Base-by-base conservation (phyloP, 2,797 vertebrate species). In the Hapalemur alaotrensis region DNA sequence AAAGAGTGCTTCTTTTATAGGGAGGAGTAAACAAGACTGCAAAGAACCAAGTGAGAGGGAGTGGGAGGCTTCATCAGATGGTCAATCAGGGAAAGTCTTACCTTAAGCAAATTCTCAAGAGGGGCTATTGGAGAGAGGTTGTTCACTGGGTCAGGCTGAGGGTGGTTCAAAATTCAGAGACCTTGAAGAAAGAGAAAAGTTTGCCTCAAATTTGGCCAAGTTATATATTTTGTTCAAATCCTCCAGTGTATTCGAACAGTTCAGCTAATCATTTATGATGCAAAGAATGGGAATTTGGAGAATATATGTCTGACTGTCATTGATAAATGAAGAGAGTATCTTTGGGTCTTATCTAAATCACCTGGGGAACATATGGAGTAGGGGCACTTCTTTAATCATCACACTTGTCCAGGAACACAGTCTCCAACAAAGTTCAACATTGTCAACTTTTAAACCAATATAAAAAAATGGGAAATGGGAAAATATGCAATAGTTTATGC, bases 371-470 rank as follows among this genome's bases (percentile, higher is more conserved):
- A 57, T 35, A 85, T 69, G 32, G 6, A 15, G 0, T 35, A 6
- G 50, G 4, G 28, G 0, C 28, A 79, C 73, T 81, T 92, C 81
- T 92, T 67, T 94, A 91, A 54, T 76, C n/a, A 54, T 48, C 7
- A 57, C 11, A 85, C 17, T 38, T 85, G 50, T 89, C 14, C 23
- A n/a, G 46, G 14, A 52, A 93, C 28, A 73, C 12, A 65, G 23
- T 78, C 22, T 84, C 54, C 57, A 72, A 52, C 67, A 50, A 85
- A 57, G 9, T 82, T 88, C 59, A 90, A 41, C 6, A 43, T 17
- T 54, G 7, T 43, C 20, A 89, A 78, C 6, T 46, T 89, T 95
- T 88, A 95, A 63, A 63, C 4, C 25, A 85, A 11, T 61, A 48
- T 25, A 41, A 48, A 72, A 73, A 35, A 14, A n/a, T 25, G 22